phyloP scores from a whole-genome alignment of 2,888 invertebrate species.

The Dinocampus coccinellae region DNA sequence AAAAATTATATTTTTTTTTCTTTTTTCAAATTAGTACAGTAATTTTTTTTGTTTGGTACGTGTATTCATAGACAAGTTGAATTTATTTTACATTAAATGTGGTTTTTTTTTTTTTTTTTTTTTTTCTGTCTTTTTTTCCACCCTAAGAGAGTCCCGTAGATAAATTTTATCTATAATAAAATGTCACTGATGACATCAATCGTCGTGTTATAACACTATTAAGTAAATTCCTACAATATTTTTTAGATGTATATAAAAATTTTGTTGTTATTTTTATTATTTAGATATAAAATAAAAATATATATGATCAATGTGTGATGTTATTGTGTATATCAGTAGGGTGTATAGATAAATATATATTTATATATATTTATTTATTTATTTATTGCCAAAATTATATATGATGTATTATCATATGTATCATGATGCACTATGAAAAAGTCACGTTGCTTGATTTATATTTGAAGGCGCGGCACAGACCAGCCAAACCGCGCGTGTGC shows the following conservation, averaged over 20 bases:
- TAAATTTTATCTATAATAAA: background rate
- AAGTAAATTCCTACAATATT: background rate
- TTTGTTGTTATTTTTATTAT: too few relatives aligned
- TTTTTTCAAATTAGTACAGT: too few relatives aligned
- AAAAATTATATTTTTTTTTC: too few relatives aligned
- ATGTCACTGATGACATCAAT: constrained; percentile 1
- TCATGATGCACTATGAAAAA: background rate
- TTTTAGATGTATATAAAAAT: background rate
- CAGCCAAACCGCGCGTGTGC: background rate
- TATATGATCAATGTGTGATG: background rate
- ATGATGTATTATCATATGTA: background rate
- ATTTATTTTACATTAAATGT: background rate
- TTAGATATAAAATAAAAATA: background rate
- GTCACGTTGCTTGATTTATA: constrained; percentile 21
- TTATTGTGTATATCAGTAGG: too few relatives aligned
- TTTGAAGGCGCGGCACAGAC: constrained; percentile 16
- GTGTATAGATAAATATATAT: too few relatives aligned
- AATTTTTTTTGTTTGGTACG: too few relatives aligned
- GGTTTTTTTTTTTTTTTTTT: background rate
- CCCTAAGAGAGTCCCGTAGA: background rate
- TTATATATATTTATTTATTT: background rate
- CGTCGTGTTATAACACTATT: background rate
- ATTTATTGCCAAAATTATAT: background rate
- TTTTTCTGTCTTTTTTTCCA: background rate
- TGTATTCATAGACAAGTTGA: too few relatives aligned